Evolutionary conservation across 2,113 vertebrate genomes (phyloP).

Genomic region (Hirundichthys speculiger): DNA sequence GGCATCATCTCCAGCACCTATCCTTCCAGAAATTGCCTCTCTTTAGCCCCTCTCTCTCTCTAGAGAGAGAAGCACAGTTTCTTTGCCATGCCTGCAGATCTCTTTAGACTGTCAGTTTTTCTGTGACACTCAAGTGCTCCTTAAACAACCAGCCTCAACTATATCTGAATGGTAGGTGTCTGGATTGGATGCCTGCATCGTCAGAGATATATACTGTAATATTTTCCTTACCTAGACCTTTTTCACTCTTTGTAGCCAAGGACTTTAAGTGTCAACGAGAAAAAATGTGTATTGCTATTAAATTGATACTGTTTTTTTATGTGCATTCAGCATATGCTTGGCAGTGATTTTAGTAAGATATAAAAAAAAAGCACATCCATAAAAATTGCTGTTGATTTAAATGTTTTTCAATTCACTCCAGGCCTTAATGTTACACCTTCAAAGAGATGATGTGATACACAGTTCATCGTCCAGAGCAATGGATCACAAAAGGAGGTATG

Average conservation of each 20-base stretch:
- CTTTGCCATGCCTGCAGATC: slow-evolving; percentile 49
- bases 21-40: slow-evolving; percentile 74
- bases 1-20: slow-evolving; percentile 70
- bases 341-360: too few relatives aligned
- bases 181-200: slow-evolving; percentile 53
- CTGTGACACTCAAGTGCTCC: slow-evolving; percentile 53
- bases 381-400: too few relatives aligned
- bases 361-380: too few relatives aligned
- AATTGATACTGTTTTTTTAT: background rate
- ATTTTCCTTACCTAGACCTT: slow-evolving; percentile 55
- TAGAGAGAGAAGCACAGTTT: slow-evolving; percentile 53
- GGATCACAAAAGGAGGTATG: too few relatives aligned
- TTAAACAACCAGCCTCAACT: slow-evolving; percentile 62
- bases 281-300: background rate
- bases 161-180: slow-evolving; percentile 63
- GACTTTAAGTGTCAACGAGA: background rate
- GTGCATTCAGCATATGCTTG: too few relatives aligned
- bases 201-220: slow-evolving; percentile 67
- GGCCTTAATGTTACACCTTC: too few relatives aligned
- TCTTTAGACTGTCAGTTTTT: slow-evolving; percentile 60
- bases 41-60: slow-evolving; percentile 62
- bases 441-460: too few relatives aligned
- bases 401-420: too few relatives aligned
- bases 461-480: too few relatives aligned
- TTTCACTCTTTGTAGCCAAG: slow-evolving; percentile 6